Percentiles rank a stretch among this genome's conserved stretches.
These are phyloP conservation scores for Callyntrura guangdongensis DNA, from an alignment of 2,888 invertebrate species.

Conservation along the genomic window DNA sequence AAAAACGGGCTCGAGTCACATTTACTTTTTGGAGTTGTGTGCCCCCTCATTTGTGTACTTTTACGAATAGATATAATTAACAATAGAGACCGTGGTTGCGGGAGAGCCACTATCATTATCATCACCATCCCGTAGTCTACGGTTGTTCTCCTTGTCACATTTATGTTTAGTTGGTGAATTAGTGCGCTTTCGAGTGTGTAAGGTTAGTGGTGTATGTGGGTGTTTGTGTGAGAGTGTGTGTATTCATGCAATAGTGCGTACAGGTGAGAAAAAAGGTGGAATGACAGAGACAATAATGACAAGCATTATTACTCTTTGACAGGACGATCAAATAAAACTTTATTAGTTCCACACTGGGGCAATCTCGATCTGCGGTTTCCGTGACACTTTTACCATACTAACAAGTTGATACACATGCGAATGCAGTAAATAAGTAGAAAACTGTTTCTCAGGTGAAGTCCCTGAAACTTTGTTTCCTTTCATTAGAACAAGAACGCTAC, in stretches of 20 bases:
- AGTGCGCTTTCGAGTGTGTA: slow-evolving; percentile 37
- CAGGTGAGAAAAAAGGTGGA: slow-evolving; percentile 28
- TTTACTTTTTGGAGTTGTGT: neutral
- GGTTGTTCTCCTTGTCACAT: slow-evolving; percentile 47
- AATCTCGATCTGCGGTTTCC: neutral
- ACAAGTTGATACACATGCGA: neutral
- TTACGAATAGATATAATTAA: neutral
- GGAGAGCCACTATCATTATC: slow-evolving; percentile 19
- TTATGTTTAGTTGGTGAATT: slow-evolving; percentile 39
- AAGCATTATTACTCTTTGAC: slow-evolving; percentile 41
- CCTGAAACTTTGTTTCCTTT: too few relatives aligned
- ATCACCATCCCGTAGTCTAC: neutral
- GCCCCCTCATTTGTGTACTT: neutral
- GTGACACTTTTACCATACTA: neutral
- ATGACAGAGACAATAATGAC: slow-evolving; percentile 43
- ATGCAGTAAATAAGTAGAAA: neutral
- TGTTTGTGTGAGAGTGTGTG: slow-evolving; percentile 13
- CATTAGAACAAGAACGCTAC: too few relatives aligned
- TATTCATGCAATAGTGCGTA: neutral
- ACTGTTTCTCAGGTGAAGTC: neutral
- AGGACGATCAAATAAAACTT: slow-evolving; percentile 28
- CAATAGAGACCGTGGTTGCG: slow-evolving; percentile 32
- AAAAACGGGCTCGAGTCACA: neutral
- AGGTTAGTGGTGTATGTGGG: slow-evolving; percentile 10
- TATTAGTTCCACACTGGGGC: neutral